Conservation (phyloP, 2,888 invertebrate genomes). For the Drosophila parthenogenetica region DNA sequence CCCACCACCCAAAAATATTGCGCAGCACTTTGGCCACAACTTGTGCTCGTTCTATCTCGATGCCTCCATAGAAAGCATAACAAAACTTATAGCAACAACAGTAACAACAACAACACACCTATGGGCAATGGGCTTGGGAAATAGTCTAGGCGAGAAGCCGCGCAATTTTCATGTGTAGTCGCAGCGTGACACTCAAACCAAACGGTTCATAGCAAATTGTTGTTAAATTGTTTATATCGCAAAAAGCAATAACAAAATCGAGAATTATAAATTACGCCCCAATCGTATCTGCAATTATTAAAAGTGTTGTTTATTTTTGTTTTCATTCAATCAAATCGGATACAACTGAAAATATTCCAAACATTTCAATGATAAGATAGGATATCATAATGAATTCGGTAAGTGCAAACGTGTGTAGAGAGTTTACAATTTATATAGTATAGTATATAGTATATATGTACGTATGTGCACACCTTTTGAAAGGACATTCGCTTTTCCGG, state of each 20-base stretch:
- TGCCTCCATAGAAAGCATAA: conserved; percentile 60
- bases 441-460: background rate
- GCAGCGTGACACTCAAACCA: conserved; percentile 46
- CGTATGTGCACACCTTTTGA: conserved; percentile 8
- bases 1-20: conserved; percentile 62
- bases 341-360: background rate
- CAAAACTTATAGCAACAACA: conserved; percentile 52
- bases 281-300: background rate
- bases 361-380: conserved; percentile 34
- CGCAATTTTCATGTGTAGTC: conserved; percentile 49
- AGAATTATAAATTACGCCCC: conserved; percentile 8
- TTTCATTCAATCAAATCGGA: too few relatives aligned
- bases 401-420: conserved; percentile 36
- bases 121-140: conserved; percentile 35
- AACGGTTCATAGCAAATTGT: conserved; percentile 33
- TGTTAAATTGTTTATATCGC: conserved; percentile 4
- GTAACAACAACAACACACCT: conserved; percentile 34
- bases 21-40: conserved; percentile 56
- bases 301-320: background rate
- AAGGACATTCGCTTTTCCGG: conserved; percentile 50
- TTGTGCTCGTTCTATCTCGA: conserved; percentile 63
- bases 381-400: conserved; percentile 54
- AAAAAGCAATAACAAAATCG: background rate
- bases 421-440: background rate
- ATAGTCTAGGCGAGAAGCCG: conserved; percentile 55